Evolutionary conservation across 2,113 vertebrate species (phyloP).

Genomic region (Bos javanicus): DNA sequence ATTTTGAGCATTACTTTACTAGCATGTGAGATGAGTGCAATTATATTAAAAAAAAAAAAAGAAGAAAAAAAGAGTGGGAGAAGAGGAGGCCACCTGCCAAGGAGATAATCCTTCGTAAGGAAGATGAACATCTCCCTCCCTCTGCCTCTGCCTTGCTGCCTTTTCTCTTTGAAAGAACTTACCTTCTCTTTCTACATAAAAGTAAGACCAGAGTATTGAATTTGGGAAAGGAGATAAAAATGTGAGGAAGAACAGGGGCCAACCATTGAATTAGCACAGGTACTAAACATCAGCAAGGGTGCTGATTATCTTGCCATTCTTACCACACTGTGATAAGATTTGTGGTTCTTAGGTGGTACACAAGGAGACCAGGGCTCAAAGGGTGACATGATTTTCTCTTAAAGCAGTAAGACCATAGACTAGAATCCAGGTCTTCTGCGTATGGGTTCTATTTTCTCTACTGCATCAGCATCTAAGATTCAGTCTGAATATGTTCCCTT

Average conservation of each 20-base stretch:
- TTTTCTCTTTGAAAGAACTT: background rate
- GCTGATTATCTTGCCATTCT: background rate
- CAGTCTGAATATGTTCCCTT: background rate
- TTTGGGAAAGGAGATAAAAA: background rate
- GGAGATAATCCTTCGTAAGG: background rate
- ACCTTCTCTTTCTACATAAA: background rate
- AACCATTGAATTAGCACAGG: background rate
- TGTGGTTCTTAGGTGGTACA: background rate
- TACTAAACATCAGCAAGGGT: background rate
- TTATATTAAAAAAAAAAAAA: background rate
- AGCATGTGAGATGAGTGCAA: too few species aligned
- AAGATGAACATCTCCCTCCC: background rate
- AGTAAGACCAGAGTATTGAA: background rate
- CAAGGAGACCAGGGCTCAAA: background rate
- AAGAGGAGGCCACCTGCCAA: background rate
- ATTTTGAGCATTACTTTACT: too few species aligned
- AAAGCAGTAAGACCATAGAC: background rate
- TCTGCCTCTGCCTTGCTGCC: background rate
- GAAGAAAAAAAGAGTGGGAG: background rate
- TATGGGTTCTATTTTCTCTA: background rate
- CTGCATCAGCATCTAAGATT: background rate
- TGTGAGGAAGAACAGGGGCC: background rate
- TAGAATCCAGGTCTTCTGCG: background rate
- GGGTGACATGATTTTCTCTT: background rate
- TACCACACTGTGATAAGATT: background rate